Percentiles rank a stretch among this genome's conserved stretches.
Conservation (phyloP, 30 jellyfish, hydroid and myxozoan species). For the Aurelia coerulea region DNA sequence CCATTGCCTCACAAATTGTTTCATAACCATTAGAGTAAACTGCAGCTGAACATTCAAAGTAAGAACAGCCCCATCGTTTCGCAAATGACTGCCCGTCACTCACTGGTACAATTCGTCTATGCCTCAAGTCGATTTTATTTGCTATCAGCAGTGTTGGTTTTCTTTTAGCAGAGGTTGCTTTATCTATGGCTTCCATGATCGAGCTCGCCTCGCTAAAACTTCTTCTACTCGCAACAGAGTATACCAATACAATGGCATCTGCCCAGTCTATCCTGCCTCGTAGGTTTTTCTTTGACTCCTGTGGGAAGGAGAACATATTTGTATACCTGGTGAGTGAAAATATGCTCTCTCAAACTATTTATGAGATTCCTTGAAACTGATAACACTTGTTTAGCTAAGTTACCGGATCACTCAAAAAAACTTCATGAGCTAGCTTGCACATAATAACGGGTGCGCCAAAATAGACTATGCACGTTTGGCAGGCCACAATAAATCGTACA, state of each 20-base stretch:
- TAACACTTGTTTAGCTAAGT: too few relatives aligned
- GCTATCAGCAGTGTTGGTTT: conserved; percentile 74
- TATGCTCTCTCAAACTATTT: too few relatives aligned
- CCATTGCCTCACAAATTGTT: conserved; percentile 72
- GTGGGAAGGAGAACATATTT: background rate
- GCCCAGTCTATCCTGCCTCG: conserved; percentile 75
- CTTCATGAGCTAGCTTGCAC: too few relatives aligned
- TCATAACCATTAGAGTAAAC: conserved; percentile 64
- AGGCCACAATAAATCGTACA: too few relatives aligned
- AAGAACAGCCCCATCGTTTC: conserved; percentile 54
- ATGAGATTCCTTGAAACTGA: too few relatives aligned
- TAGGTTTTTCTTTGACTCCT: conserved; percentile 51
- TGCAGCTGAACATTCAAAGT: conserved; percentile 88
- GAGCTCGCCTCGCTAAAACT: conserved; percentile 49
- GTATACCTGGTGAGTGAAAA: background rate
- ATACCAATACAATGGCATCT: conserved; percentile 75
- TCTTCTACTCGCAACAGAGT: conserved; percentile 70
- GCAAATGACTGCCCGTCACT: conserved; percentile 74
- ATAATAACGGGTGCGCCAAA: too few relatives aligned
- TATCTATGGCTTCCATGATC: conserved; percentile 37
- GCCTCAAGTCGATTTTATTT: conserved; percentile 68
- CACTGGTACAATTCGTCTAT: conserved; percentile 49
- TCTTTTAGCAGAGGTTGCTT: conserved; percentile 29
- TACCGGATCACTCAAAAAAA: too few relatives aligned
- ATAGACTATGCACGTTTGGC: too few relatives aligned